Evolutionary conservation across 1,140 invertebrate genomes (phyloP), one percentile per base, ranked within the genome.

Genomic region (Cydia pomonella): DNA sequence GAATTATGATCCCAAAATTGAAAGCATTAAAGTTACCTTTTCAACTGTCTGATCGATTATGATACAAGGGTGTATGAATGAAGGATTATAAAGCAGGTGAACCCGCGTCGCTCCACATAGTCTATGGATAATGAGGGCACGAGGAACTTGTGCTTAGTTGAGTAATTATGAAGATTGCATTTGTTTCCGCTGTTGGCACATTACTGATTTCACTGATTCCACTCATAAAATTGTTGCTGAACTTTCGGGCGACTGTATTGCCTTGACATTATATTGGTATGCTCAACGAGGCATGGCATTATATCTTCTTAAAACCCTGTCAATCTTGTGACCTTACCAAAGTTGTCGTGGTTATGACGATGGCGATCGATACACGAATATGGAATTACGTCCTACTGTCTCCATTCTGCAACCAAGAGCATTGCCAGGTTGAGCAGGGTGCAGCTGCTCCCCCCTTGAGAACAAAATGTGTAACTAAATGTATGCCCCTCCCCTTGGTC

Each of bases 71-170:
- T 59, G n/a, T 59, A 59, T 16, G 7, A 23, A n/a, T 59, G 53
- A 59, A 59, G 53, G 53, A 59, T 59, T 59, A 66, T 33, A n/a
- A 66, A 66, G 13, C 63, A 66, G 16, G 63, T 33, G 27, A 29
- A 29, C 5, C 25, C 25, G 63, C n/a, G 63, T 66, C 21, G 63
- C 27, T 66, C 25, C 18, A 66, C 10, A 66, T 66, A 33, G 23
- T 23, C 27, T 66, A 18, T n/a, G 63, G 63, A 29, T 33, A 66
- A 66, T 66, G 63, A 66, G 63, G 63, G 25, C 63, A 66, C 25
- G 25, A 33, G 25, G 63, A 66, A 33, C 27, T 33, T 16, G 63
- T 33, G 63, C 23, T 27, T 66, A n/a, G 25, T 66, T n/a, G 25
- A 66, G 18, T 66, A 66, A 66, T 66, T 66, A 66, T 29, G 23